Conservation (phyloP, 2,888 invertebrate species). For the Gari tellinella region DNA sequence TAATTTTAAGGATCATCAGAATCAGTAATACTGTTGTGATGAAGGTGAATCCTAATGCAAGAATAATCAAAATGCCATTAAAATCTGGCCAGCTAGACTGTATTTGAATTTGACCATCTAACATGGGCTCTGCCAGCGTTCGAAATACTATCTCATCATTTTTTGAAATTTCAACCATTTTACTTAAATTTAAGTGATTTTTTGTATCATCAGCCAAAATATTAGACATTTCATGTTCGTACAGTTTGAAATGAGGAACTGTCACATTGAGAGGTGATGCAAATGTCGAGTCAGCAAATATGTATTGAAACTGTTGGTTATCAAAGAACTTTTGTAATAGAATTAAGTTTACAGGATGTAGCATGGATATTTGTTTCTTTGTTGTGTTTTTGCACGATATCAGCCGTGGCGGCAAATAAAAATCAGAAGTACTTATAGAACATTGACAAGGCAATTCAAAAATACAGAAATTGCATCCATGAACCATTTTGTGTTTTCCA, state of each 20-base stretch:
- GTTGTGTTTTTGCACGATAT: slow-evolving; percentile 8
- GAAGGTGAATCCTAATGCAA: slow-evolving; percentile 2
- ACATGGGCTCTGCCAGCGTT: slow-evolving; percentile 19
- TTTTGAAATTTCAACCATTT: slow-evolving; percentile 24
- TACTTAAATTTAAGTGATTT: slow-evolving; percentile 31
- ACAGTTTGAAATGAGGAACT: slow-evolving; percentile 29
- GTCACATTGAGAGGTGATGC: slow-evolving; percentile 18
- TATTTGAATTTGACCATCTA: slow-evolving; percentile 20
- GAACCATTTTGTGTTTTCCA: slow-evolving; percentile 14
- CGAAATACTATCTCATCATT: slow-evolving; percentile 21
- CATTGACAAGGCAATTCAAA: slow-evolving; percentile 11
- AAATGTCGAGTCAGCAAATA: slow-evolving; percentile 22
- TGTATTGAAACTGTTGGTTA: slow-evolving; percentile 2
- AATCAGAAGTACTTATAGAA: slow-evolving; percentile 2
- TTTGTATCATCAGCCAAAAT: slow-evolving; percentile 18
- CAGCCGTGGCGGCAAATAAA: slow-evolving; percentile 8
- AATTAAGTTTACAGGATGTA: slow-evolving; percentile 33
- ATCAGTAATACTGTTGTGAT: not conserved
- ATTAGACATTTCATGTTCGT: slow-evolving; percentile 27
- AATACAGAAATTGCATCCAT: slow-evolving; percentile 22
- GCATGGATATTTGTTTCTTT: slow-evolving; percentile 7
- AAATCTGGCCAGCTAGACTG: slow-evolving; percentile 22
- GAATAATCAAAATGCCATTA: slow-evolving; percentile 17
- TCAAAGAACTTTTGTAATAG: slow-evolving; percentile 35
- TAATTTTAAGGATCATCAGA: slow-evolving; percentile 6